Base-by-base conservation (phyloP, 2,888 invertebrate species). In the Hemicrepidius hirtus region DNA sequence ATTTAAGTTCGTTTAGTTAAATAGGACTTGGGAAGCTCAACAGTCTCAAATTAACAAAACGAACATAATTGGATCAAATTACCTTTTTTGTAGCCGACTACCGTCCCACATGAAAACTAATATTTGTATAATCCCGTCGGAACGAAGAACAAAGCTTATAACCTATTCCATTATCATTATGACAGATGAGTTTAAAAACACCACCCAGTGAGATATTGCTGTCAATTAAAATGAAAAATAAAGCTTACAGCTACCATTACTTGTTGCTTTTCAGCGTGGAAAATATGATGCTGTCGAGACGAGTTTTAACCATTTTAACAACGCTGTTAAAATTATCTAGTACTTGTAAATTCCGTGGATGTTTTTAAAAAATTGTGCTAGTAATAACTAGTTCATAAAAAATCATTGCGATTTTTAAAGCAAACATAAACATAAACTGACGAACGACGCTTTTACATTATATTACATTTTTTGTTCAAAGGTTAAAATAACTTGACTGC, bases 161-260 rank as follows among this genome's bases (percentile, higher is more conserved):
- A 62, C 57, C 57, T 57, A 37, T 37, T 37, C 57, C 57, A 37
- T 57, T 57, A 57, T 57, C 20, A 37, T 37, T 37, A 37, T 63
- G 63, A 63, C 64, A 64, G 64, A 64, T 50, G 46, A n/a, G 32
- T 63, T 64, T 53, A 21, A 37, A 64, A 53, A 40, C 41, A 28
- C 66, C 55, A 41, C 66, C 55, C 66, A 55, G 53, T 44, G 55
- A 66, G 41, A 41, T 53, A 55, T 44, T 44, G 55, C 66, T 66
- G 66, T 66, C 66, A 66, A 66, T 66, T 66, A 66, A 66, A 41
- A 55, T 66, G 66, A 66, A 66, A 66, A 66, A 66, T 66, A 40
- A 41, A 41, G 55, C 66, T 40, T 55, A 20, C 32, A 37, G 55
- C 41, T 28, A 40, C 40, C 46, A 41, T 66, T 66, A 60, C 60